Conservation (phyloP, 2,113 vertebrate species). For the Vulpes ferrilata region DNA sequence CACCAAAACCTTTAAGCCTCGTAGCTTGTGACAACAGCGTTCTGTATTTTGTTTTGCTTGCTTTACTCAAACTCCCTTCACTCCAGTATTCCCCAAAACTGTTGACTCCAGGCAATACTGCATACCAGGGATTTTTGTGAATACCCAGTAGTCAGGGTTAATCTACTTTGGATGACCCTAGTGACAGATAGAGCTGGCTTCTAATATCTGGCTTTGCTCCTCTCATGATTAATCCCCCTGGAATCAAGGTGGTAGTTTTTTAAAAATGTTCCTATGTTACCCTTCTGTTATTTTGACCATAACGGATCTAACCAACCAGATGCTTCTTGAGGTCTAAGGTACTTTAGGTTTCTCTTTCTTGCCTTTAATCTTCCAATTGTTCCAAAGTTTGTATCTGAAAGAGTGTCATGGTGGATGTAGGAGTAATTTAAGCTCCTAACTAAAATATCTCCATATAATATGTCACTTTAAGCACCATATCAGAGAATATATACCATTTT, state of each 20-base stretch:
- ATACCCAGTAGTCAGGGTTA: not conserved
- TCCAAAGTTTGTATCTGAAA: conserved; percentile 17
- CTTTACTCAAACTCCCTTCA: conserved; percentile 38
- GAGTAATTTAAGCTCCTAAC: conserved; percentile 13
- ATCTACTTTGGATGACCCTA: not conserved
- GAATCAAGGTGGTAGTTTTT: not conserved
- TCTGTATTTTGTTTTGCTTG: conserved; percentile 35
- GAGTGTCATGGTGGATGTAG: not conserved
- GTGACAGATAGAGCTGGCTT: not conserved
- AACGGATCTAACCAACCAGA: not conserved
- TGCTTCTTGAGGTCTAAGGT: not conserved
- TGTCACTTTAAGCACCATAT: conserved; percentile 32
- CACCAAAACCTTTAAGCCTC: not conserved
- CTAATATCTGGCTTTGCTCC: not conserved
- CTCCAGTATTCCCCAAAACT: not conserved
- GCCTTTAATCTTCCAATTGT: not conserved
- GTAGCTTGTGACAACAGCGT: conserved; percentile 12
- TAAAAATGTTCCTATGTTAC: not conserved
- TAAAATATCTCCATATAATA: conserved; percentile 17
- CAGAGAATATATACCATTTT: not conserved
- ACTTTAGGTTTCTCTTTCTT: not conserved
- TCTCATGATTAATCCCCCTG: not conserved
- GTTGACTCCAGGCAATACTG: not conserved
- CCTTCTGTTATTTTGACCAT: not conserved
- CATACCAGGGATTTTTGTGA: not conserved